Conservation (phyloP, 1,140 invertebrate species). For the Apocrypta bakeri region DNA sequence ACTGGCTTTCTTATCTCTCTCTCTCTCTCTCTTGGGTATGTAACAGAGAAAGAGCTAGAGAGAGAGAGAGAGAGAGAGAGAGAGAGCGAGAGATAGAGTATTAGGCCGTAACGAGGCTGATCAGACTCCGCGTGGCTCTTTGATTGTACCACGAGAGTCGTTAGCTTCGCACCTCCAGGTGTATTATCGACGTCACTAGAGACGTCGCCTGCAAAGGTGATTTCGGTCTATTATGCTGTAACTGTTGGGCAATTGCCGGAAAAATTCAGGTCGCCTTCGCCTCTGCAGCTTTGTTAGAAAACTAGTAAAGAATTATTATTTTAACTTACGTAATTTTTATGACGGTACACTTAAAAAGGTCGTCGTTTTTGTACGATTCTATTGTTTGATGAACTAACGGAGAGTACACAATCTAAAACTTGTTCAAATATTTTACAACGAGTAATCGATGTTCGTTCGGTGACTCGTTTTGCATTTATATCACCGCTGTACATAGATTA, state of each 20-base stretch:
- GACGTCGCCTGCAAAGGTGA: not conserved
- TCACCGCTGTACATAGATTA: no score
- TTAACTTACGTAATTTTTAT: not conserved
- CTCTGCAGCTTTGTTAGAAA: not conserved
- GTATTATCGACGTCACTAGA: not conserved
- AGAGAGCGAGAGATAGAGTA: not conserved
- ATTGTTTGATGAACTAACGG: no score
- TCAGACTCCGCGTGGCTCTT: constrained; percentile 16
- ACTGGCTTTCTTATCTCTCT: constrained; percentile 35
- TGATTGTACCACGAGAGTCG: constrained; percentile 4
- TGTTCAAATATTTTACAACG: not conserved
- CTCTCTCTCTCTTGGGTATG: not conserved
- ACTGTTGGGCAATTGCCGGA: not conserved
- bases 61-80: not conserved
- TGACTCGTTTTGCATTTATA: no score
- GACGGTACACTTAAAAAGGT: not conserved
- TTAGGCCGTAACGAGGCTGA: constrained; percentile 13
- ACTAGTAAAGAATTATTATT: not conserved
- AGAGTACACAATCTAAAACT: no score
- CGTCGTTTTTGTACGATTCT: not conserved
- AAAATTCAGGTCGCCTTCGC: not conserved
- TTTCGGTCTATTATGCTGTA: not conserved
- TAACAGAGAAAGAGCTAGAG: not conserved
- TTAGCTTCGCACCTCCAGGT: not conserved
- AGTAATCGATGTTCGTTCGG: no score